phyloP scores from a whole-genome alignment of 2,113 vertebrate species.

The Empidonax traillii region DNA sequence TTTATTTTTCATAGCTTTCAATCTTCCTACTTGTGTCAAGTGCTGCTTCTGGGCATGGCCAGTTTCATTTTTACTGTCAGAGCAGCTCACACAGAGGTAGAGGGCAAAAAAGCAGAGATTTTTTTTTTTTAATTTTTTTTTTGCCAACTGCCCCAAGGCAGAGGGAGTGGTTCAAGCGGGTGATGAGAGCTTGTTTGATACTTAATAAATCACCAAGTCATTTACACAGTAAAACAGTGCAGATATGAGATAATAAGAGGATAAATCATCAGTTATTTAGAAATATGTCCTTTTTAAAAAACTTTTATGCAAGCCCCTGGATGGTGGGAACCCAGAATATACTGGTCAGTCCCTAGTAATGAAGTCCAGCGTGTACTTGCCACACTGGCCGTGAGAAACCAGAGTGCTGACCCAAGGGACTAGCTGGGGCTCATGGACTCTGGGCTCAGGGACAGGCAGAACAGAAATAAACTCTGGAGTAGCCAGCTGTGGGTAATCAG shows the following conservation, averaged over 20 bases:
- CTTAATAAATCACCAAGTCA: neutral
- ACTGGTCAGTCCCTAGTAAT: neutral
- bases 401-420: neutral
- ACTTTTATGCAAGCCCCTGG: neutral
- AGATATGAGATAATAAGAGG: neutral
- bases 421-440: neutral
- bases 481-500: neutral
- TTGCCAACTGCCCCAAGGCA: neutral
- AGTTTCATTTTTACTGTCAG: neutral
- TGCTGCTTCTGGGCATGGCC: neutral
- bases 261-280: neutral
- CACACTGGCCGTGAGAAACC: neutral
- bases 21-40: neutral
- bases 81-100: neutral
- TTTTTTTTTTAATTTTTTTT: neutral
- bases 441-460: neutral
- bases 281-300: neutral
- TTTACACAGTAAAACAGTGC: neutral
- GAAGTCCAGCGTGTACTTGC: rapidly evolving
- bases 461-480: neutral
- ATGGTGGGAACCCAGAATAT: neutral
- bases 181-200: neutral
- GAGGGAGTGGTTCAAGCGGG: neutral
- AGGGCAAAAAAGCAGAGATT: neutral
- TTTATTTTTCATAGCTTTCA: neutral